These are phyloP conservation scores for Drosophila hamatofila DNA, from an alignment of 2,888 invertebrate genomes.

Conservation along the genomic window DNA sequence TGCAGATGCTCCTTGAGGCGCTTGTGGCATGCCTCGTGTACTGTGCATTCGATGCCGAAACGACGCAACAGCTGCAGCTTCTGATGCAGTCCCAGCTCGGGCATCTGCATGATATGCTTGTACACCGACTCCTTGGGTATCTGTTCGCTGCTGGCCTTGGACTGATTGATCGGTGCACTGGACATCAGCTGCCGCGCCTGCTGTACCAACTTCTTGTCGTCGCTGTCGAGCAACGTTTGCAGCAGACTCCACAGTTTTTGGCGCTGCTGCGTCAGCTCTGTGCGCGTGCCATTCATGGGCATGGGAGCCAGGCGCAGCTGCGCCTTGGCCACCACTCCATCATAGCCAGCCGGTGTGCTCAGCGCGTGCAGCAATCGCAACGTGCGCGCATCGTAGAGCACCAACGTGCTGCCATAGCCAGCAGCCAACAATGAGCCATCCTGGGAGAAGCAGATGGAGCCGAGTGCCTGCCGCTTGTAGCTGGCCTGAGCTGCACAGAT, in stretches of 20 bases:
- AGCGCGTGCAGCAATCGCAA: slow-evolving; percentile 87
- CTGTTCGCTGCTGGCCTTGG: slow-evolving; percentile 12
- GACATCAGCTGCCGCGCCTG: slow-evolving; percentile 60
- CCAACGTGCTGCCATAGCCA: slow-evolving; percentile 88
- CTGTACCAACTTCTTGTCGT: slow-evolving; percentile 73
- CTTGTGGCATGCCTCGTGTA: slow-evolving; percentile 59
- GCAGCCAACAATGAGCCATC: slow-evolving; percentile 92
- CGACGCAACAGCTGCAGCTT: slow-evolving; percentile 82
- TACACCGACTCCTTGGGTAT: slow-evolving; percentile 51
- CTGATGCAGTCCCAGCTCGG: slow-evolving; percentile 82
- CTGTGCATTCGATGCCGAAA: slow-evolving; percentile 75
- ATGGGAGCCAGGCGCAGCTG: slow-evolving; percentile 71
- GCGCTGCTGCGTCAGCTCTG: slow-evolving; percentile 68
- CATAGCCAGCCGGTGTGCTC: slow-evolving; percentile 75
- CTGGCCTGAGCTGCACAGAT: slow-evolving; percentile 88
- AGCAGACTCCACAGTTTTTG: slow-evolving; percentile 75
- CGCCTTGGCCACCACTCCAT: slow-evolving; percentile 82
- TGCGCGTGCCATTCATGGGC: slow-evolving; percentile 66
- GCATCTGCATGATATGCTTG: slow-evolving; percentile 76
- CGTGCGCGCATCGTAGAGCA: slow-evolving; percentile 89
- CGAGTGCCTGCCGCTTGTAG: slow-evolving; percentile 87
- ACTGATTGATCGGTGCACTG: slow-evolving; percentile 21
- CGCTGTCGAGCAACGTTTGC: slow-evolving; percentile 73
- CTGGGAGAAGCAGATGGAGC: slow-evolving; percentile 88
- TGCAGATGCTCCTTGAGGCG: slow-evolving; percentile 68